phyloP scores from a whole-genome alignment of 2,113 vertebrate species.

The Eublepharis macularius region DNA sequence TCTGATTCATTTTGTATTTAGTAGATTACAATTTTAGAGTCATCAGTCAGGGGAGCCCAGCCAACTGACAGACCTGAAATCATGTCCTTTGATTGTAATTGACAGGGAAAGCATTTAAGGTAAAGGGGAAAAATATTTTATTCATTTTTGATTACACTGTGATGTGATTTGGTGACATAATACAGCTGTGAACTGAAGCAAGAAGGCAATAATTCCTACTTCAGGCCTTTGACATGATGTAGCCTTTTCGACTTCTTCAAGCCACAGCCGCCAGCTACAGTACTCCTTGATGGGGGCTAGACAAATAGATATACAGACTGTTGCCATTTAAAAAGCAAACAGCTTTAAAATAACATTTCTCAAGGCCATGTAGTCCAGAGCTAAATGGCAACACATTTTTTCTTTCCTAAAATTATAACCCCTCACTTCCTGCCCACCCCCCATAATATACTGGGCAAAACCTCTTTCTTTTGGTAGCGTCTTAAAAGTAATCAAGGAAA shows the following conservation, averaged over 20 bases:
- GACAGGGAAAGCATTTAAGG: constrained; percentile 87
- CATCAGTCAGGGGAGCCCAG: constrained; percentile 79
- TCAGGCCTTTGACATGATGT: constrained; percentile 78
- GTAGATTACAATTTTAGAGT: constrained; percentile 83
- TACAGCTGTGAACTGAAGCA: constrained; percentile 83
- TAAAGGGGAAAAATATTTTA: constrained; percentile 83
- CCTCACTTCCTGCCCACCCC: constrained; percentile 20
- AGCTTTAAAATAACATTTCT: constrained; percentile 76
- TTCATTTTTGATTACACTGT: constrained; percentile 87
- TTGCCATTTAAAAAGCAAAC: constrained; percentile 75
- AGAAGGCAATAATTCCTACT: constrained; percentile 79
- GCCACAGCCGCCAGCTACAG: constrained; percentile 74
- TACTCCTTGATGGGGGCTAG: constrained; percentile 76
- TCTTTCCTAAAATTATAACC: constrained; percentile 68
- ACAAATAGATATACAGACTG: constrained; percentile 74
- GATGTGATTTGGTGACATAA: constrained; percentile 91
- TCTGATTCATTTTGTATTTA: constrained; percentile 85
- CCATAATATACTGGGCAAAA: constrained; percentile 36
- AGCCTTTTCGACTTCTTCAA: constrained; percentile 74
- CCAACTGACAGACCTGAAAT: constrained; percentile 82
- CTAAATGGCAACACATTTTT: constrained; percentile 59
- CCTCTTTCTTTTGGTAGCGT: constrained; percentile 4
- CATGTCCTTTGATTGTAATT: constrained; percentile 93
- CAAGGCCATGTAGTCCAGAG: constrained; percentile 54
- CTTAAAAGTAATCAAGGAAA: constrained; percentile 36